These are phyloP conservation scores for Cinara cedri DNA, from an alignment of 2,888 invertebrate species.

Conservation along the genomic window DNA sequence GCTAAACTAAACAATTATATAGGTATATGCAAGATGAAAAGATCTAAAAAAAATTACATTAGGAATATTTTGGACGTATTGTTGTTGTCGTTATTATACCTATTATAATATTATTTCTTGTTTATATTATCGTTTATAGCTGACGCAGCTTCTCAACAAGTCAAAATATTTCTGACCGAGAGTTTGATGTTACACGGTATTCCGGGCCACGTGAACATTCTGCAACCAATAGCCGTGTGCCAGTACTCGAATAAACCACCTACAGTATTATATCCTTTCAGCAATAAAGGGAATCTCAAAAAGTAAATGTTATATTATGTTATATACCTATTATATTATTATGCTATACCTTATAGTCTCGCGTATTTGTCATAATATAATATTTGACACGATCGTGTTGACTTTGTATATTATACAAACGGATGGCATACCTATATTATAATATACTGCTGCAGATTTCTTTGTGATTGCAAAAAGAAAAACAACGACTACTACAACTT, in stretches of 20 bases:
- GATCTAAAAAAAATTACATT: no score
- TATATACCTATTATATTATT: background rate
- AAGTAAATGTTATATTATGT: constrained; percentile 64
- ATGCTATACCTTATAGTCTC: no score
- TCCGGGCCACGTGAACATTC: constrained; percentile 72
- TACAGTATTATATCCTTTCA: constrained; percentile 74
- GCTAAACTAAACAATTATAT: no score
- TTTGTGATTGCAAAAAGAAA: constrained; percentile 63
- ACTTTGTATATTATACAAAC: background rate
- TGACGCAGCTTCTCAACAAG: constrained; percentile 65
- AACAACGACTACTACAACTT: constrained; percentile 64
- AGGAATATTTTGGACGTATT: no score
- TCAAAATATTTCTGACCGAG: constrained; percentile 74
- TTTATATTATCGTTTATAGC: background rate
- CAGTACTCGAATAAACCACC: constrained; percentile 68
- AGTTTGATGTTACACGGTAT: constrained; percentile 76
- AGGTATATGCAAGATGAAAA: no score
- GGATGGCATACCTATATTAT: no score
- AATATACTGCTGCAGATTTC: constrained; percentile 62
- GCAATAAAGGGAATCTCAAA: constrained; percentile 75
- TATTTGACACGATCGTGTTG: no score
- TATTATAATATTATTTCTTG: background rate
- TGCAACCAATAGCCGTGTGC: constrained; percentile 75
- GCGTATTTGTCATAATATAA: no score
- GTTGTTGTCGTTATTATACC: no score